Base-by-base conservation (phyloP, 2,888 invertebrate species). In the Gnatocerus cornutus region DNA sequence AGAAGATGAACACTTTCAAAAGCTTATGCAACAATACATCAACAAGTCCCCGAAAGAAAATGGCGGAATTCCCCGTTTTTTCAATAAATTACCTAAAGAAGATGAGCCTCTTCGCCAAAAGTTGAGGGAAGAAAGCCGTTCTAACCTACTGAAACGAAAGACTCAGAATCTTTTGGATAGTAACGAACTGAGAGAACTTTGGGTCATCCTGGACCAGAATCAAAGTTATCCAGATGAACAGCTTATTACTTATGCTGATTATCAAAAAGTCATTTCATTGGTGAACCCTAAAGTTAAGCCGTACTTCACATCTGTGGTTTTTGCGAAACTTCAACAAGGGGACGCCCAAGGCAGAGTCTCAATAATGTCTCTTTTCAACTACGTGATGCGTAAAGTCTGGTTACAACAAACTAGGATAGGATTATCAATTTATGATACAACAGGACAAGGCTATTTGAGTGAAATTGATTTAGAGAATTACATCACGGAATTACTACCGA, bases 371-470 rank as follows among this genome's bases (percentile, higher is more conserved):
- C 88, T 98, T 69, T 98, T 97, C 84, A 98, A 97, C 85, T 98
- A 98, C 81, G 93, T 96, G 0, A 96, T 97, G 96, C 88, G 96
- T 9, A 93, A 97, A 81, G 95, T 97, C 5, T 98, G 98, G 97
- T 86, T 97, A 50, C 94, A 96, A 80, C 97, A 98, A 86, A 97
- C 97, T 0, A 88, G 98, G 80, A 96, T 98, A 64, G 97, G 97
- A 0, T 87, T 98, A 16, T 96, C 97, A 0, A 87, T 98, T 30
- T 98, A 98, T 83, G 98, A 99, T 84, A 93, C 93, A 52, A 92
- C 94, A 0, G 98, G 98, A 0, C 95, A 96, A 82, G 85, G 84
- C 3, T 84, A 85, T 79, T 78, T 82, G 71, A 86, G 86, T 0
- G 86, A 96, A 93, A 76, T 78, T 29, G 97, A 98, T 82, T 86